Evolutionary conservation across 1,140 invertebrate species (phyloP), one percentile per base, ranked within the genome.

Genomic region (Saxidomus purpurata): DNA sequence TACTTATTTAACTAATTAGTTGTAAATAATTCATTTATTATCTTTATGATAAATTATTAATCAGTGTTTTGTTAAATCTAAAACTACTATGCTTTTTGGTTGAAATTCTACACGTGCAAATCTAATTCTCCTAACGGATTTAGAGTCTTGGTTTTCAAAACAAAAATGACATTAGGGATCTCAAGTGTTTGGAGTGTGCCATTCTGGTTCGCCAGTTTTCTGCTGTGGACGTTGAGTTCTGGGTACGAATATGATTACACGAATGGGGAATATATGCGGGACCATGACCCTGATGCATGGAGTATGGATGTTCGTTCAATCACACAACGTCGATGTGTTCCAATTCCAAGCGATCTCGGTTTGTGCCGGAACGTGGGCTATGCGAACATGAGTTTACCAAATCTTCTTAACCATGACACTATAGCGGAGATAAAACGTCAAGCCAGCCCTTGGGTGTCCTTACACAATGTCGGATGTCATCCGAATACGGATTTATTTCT

Each of bases 381-480:
- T 95, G 94, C 92, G 25, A 96, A 96, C 93, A 97, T 97, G 97
- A 95, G 97, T 85, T 93, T 97, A 81, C 97, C 97, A 4, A 97
- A 97, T 94, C 95, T 97, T 8, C 95, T 97, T 47, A 97, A 97
- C 47, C 97, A 97, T 94, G 97, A 97, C 91, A 97, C 96, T 0
- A 93, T 97, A 87, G 95, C 95, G 36, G 97, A 97, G 94, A 97
- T 96, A 36, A 95, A 95, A 22, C 95, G 97, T 76, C 97, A 97
- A 94, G 96, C 97, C 9, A 94, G 93, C 22, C 96, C 97, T 0
- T 97, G 97, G 97, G 94, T 97, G 49, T 96, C 96, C 19, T 95
- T 97, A 1, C 92, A 97, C 28, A 96, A 96, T 84, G 94, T 97
- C 3, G 95, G 96, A 82, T 97, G 97, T 92, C 97, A 97, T 94